Percentiles rank a stretch among this genome's conserved stretches.
Conservation (phyloP, 2,797 vertebrate species). For the Artibeus jamaicensis region DNA sequence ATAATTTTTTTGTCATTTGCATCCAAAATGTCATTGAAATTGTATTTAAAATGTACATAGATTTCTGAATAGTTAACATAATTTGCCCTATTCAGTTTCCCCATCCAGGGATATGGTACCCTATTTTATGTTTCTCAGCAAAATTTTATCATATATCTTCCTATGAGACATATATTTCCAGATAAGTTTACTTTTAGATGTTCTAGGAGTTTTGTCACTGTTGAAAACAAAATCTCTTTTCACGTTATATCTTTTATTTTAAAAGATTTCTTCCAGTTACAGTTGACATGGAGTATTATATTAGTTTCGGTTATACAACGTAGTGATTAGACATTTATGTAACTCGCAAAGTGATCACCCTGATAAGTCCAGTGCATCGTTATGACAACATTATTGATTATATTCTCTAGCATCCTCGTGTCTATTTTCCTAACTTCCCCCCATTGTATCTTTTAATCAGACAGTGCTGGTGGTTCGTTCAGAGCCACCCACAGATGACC, state of each 20-base stretch:
- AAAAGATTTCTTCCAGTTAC: neutral
- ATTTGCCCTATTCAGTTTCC: neutral
- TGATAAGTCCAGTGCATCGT: neutral
- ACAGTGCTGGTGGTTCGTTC: neutral
- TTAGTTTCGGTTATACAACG: neutral
- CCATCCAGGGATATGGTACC: neutral
- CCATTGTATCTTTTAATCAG: neutral
- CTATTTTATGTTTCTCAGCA: neutral
- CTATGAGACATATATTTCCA: neutral
- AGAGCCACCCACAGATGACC: neutral
- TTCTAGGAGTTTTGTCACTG: constrained; percentile 6
- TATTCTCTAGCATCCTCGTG: neutral
- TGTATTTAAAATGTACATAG: neutral
- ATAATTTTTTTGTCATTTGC: neutral
- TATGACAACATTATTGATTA: neutral
- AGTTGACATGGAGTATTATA: neutral
- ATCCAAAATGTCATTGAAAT: neutral
- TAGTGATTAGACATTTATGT: neutral
- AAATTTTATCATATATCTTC: neutral
- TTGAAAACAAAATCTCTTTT: neutral
- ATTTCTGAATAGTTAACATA: neutral
- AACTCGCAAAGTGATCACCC: neutral
- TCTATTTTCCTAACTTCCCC: neutral
- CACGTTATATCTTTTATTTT: neutral
- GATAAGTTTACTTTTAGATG: neutral